Conservation (phyloP, 2,113 vertebrate genomes). For the Vulpes ferrilata region DNA sequence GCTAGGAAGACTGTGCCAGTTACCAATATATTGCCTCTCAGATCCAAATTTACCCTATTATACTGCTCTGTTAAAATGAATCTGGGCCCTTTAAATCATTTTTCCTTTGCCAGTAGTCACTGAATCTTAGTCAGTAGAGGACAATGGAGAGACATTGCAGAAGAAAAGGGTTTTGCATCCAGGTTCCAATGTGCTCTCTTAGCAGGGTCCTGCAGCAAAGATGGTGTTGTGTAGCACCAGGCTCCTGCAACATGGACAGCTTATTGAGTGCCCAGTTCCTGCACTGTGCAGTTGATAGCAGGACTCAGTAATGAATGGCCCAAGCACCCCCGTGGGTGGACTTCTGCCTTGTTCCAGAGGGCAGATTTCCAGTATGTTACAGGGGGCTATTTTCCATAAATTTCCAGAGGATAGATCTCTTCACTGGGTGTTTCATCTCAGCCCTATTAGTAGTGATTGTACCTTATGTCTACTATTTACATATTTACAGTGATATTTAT, state of each 20-base stretch:
- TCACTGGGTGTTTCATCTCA: neutral
- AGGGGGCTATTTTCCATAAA: neutral
- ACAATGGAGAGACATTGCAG: neutral
- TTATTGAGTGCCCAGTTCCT: neutral
- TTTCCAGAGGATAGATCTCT: neutral
- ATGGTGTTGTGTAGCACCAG: neutral
- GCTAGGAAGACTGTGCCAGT: neutral
- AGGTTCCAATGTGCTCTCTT: neutral
- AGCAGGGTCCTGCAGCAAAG: neutral
- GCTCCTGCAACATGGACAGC: neutral
- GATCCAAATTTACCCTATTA: neutral
- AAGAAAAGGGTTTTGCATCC: neutral
- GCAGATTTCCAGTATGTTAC: constrained; percentile 11
- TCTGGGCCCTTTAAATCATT: constrained; percentile 38
- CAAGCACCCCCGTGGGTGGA: neutral
- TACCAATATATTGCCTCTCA: neutral
- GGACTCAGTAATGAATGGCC: neutral
- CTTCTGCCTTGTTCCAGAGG: neutral
- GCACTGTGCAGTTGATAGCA: neutral
- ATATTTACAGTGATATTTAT: neutral
- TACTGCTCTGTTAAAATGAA: neutral
- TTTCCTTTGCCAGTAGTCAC: neutral
- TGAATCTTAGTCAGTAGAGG: constrained; percentile 12
- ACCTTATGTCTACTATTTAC: neutral
- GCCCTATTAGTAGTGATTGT: neutral